A percentile compares a stretch with the other conserved stretches of the same genome.
Evolutionary conservation across 2,113 vertebrate genomes (phyloP).

Genomic region (Trematocara macrostoma): DNA sequence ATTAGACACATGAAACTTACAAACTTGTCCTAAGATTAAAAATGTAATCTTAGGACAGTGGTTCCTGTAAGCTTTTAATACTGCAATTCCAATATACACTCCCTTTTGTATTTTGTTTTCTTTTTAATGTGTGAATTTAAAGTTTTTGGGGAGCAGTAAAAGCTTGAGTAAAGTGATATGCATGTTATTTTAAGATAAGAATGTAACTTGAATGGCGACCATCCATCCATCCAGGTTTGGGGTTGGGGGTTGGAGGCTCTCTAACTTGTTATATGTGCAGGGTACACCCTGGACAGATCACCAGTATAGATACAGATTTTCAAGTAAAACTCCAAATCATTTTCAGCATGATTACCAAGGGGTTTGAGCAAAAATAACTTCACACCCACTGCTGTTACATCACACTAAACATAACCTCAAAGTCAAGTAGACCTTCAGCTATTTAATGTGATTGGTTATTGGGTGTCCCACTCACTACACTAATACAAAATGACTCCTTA

Average conservation of each 20-base stretch:
- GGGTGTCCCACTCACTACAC: neutral
- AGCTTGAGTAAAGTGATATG: neutral
- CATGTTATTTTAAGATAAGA: neutral
- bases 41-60: neutral
- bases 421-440: neutral
- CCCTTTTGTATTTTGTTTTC: neutral
- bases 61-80: neutral
- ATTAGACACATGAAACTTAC: neutral
- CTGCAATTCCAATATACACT: neutral
- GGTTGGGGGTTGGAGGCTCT: neutral
- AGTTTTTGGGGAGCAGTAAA: neutral
- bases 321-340: neutral
- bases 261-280: neutral
- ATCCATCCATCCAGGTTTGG: neutral
- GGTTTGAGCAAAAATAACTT: neutral
- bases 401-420: conserved; percentile 15
- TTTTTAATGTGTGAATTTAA: neutral
- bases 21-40: neutral
- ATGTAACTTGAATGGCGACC: neutral
- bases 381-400: conserved; percentile 1
- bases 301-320: neutral
- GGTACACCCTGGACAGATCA: neutral
- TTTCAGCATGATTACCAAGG: neutral
- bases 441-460: neutral
- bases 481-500: neutral